Evolutionary conservation across 1,140 invertebrate species (phyloP).

Genomic region (Galendromus occidentalis): DNA sequence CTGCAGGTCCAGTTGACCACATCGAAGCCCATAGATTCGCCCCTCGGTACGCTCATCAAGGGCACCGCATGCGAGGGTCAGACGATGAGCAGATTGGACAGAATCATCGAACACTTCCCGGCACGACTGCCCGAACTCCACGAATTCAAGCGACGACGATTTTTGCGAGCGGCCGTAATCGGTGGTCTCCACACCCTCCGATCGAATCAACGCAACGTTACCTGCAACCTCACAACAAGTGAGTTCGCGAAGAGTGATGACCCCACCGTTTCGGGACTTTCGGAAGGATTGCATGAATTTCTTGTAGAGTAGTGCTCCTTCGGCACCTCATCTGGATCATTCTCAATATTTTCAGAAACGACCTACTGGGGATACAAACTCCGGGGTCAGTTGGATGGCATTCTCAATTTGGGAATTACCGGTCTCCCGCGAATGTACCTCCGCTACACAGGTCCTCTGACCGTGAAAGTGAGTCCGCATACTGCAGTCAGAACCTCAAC

Average conservation of each 20-base stretch:
- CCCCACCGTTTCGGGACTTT: too few species aligned
- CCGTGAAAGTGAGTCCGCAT: background rate
- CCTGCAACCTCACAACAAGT: background rate
- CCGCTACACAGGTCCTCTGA: background rate
- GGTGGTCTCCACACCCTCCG: background rate
- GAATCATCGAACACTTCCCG: background rate
- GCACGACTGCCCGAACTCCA: background rate
- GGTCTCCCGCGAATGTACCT: slow-evolving; percentile 5
- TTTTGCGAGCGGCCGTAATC: background rate
- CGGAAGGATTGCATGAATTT: too few species aligned
- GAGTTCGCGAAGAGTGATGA: too few species aligned
- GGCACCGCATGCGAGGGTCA: background rate
- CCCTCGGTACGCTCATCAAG: background rate
- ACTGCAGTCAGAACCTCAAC: too few species aligned
- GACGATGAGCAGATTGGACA: background rate
- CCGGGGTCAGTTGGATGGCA: background rate
- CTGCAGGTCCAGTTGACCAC: background rate
- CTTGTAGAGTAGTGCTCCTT: too few species aligned
- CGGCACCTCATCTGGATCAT: too few species aligned
- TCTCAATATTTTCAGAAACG: too few species aligned
- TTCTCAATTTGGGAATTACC: background rate
- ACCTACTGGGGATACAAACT: background rate
- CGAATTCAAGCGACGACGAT: slow-evolving; percentile 5
- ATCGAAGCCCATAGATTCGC: background rate
- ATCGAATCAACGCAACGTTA: background rate